Base-by-base conservation (phyloP, 1,140 invertebrate species). In the Grapholita molesta region DNA sequence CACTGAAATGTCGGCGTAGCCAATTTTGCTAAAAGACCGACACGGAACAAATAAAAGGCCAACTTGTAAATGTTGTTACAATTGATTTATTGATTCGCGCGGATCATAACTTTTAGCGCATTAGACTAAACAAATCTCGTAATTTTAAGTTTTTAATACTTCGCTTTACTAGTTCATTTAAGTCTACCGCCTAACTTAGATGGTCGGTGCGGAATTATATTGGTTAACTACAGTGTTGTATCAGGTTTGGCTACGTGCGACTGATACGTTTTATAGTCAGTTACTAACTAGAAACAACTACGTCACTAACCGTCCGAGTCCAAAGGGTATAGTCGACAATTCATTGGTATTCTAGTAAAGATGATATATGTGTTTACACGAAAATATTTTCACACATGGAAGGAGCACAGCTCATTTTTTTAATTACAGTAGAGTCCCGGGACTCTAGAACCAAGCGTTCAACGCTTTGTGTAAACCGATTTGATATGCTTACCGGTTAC, bases 401-500 rank as follows among this genome's bases (percentile, higher is more conserved):
- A 42, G 7, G 55, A 66, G 32, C 32, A 55, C 32, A 55, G 66
- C 25, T 68, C 52, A 68, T 23, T 30, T 30, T 6, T 9, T 53
- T 18, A 25, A 53, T 55, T 30, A 12, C 64, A 25, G 25, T 30
- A 12, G 6, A 23, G 23, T 28, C 53, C 66, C 38, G n/a, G 64
- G 24, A 28, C 30, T 68, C 12, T 24, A 25, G 18, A 28, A 30
- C n/a, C 28, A 68, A 28, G 38, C 28, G 55, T 61, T 53, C 18
- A 21, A 53, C 42, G 35, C 48, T 68, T 35, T 11, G 21, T 6
- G 12, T 12, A 35, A 35, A 70, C 68, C 61, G 68, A 53, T 65
- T 55, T 15, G 48, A 42, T n/a, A n/a, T 30, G 53, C 18, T 23
- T 42, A 38, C n/a, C 24, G 53, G 8, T 11, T 75, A 84, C 42